These are phyloP conservation scores for Cyrtodaria siliqua DNA, from an alignment of 2,888 invertebrate species.

Conservation along the genomic window DNA sequence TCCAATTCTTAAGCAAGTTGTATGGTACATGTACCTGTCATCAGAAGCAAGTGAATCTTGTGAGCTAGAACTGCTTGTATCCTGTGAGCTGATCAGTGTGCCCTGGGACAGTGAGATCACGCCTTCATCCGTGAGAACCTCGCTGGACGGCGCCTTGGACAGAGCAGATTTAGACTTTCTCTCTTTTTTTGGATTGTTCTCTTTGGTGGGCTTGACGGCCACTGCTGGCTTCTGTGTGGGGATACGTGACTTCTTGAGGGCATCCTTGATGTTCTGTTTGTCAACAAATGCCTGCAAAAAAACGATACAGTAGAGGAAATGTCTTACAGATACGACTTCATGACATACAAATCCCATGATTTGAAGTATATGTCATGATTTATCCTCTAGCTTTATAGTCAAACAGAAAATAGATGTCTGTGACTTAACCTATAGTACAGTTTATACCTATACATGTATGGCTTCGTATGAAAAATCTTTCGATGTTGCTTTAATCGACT, in stretches of 20 bases:
- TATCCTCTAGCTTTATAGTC: too few species aligned
- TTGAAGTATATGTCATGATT: too few species aligned
- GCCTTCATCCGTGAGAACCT: constrained; percentile 45
- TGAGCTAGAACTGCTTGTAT: constrained; percentile 55
- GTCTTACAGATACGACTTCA: too few species aligned
- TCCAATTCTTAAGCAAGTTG: too few species aligned
- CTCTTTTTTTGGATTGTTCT: constrained; percentile 46
- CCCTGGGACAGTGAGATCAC: constrained; percentile 55
- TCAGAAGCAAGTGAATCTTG: constrained; percentile 51
- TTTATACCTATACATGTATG: too few species aligned
- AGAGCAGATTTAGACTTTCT: constrained; percentile 20
- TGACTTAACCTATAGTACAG: too few species aligned
- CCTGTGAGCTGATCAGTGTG: constrained; percentile 42
- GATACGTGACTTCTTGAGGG: constrained; percentile 63
- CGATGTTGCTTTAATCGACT: too few species aligned
- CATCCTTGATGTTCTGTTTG: constrained; percentile 60
- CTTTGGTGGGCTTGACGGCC: constrained; percentile 28
- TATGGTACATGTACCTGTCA: too few species aligned
- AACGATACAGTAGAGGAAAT: too few species aligned
- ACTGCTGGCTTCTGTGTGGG: constrained; percentile 32
- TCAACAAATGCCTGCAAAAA: constrained; percentile 64
- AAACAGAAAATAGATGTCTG: too few species aligned
- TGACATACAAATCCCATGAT: too few species aligned
- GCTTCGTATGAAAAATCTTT: too few species aligned
- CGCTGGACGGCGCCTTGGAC: constrained; percentile 27